phyloP scores from a whole-genome alignment of 1,140 invertebrate species.

The Adelges cooleyi region DNA sequence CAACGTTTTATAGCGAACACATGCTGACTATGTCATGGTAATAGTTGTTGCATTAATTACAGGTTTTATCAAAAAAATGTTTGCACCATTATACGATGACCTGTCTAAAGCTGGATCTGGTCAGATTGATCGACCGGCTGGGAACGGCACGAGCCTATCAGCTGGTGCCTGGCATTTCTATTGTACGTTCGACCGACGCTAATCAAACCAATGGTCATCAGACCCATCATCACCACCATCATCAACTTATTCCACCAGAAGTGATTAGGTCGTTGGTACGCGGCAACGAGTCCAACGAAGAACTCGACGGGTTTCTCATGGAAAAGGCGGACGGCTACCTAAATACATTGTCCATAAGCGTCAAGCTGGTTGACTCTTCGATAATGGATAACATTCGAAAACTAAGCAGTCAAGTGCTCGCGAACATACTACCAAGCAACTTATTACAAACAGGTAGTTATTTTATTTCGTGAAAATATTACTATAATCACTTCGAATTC shows the following conservation, averaged over 20 bases:
- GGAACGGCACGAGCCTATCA: conserved; percentile 49
- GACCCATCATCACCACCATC: not conserved
- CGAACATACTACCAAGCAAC: not conserved
- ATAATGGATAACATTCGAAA: conserved; percentile 43
- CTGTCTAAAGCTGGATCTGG: conserved; percentile 68
- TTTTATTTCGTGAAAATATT: not conserved
- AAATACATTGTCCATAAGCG: conserved; percentile 56
- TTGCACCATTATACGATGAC: conserved; percentile 56
- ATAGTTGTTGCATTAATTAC: conserved; percentile 5
- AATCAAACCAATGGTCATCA: not conserved
- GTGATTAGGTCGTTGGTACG: conserved; percentile 18
- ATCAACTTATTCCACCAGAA: conserved; percentile 8
- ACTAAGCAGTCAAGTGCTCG: not conserved
- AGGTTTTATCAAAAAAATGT: conserved; percentile 40
- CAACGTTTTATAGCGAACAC: not conserved
- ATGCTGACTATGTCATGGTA: not conserved
- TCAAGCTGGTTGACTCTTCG: conserved; percentile 56
- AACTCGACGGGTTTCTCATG: conserved; percentile 31
- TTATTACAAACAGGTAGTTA: not conserved
- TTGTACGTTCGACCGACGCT: not conserved
- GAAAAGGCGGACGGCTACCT: conserved; percentile 49
- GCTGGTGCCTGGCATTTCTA: conserved; percentile 42
- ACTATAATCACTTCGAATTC: no score
- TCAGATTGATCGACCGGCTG: conserved; percentile 59
- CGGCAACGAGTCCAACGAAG: conserved; percentile 20